Percentiles rank a stretch among this genome's conserved stretches.
These are phyloP conservation scores for Pachyrhynchus sulphureomaculatus DNA, from an alignment of 1,140 invertebrate species.

Conservation along the genomic window DNA sequence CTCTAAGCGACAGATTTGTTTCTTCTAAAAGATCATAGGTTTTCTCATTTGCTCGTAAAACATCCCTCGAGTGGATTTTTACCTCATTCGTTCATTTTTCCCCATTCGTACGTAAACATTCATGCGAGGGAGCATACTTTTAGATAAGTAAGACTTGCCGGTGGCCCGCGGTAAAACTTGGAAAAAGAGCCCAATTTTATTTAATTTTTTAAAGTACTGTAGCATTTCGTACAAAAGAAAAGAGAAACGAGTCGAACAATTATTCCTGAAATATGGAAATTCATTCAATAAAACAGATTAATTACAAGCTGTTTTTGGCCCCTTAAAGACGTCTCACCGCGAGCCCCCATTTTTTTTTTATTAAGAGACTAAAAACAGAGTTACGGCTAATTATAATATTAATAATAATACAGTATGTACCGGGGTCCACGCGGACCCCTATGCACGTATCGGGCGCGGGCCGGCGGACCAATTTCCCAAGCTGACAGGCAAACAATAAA, in stretches of 20 bases:
- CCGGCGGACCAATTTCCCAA: background rate
- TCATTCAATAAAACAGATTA: background rate
- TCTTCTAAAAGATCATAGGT: slow-evolving; percentile 3
- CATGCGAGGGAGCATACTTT: slow-evolving; percentile 8
- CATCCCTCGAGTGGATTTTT: background rate
- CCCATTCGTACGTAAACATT: background rate
- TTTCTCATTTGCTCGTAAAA: background rate
- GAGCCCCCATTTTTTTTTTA: background rate
- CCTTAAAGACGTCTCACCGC: background rate
- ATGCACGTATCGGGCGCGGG: slow-evolving; percentile 23
- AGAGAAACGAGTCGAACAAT: background rate
- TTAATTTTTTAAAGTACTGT: no score
- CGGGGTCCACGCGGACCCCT: slow-evolving; percentile 22
- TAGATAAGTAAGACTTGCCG: slow-evolving; percentile 17
- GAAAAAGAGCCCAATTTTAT: background rate
- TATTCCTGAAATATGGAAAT: background rate
- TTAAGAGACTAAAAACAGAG: slow-evolving; percentile 40
- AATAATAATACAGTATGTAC: slow-evolving; percentile 50
- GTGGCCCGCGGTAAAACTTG: background rate
- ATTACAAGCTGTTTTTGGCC: background rate
- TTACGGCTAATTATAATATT: slow-evolving; percentile 48
- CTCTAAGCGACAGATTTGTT: slow-evolving; percentile 25
- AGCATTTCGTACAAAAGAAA: no score
- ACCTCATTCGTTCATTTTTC: slow-evolving; percentile 5
- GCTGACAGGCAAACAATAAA: background rate